Percentiles rank a stretch among this genome's conserved stretches.
phyloP scores from a whole-genome alignment of 1,140 invertebrate genomes.

The Physella acuta region DNA sequence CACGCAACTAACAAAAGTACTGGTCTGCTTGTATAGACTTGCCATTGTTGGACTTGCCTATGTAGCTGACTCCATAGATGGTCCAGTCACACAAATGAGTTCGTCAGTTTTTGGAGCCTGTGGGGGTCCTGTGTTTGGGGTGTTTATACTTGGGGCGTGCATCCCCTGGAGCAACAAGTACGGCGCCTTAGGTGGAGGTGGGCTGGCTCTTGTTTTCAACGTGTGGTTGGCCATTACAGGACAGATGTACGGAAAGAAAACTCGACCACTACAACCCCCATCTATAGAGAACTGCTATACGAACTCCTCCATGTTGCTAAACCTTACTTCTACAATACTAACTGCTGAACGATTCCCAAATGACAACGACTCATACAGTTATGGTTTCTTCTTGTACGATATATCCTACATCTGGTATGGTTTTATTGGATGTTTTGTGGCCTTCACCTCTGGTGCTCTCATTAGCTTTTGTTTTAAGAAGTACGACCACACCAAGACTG shows the following conservation, averaged over 20 bases:
- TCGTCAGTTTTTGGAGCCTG: constrained; percentile 78
- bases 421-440: neutral
- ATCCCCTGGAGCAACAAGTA: constrained; percentile 69
- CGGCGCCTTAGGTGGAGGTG: neutral
- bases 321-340: no score
- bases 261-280: neutral
- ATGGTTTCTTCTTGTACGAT: constrained; percentile 10
- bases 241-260: constrained; percentile 5
- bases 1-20: no score
- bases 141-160: constrained; percentile 74
- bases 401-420: constrained; percentile 19
- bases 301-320: neutral
- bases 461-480: neutral
- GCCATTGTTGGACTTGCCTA: constrained; percentile 37
- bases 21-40: no score
- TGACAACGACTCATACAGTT: neutral
- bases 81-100: constrained; percentile 73
- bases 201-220: neutral
- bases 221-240: neutral
- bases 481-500: no score
- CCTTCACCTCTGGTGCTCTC: neutral
- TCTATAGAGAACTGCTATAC: neutral
- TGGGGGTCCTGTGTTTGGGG: constrained; percentile 65
- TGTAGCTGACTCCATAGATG: constrained; percentile 77
- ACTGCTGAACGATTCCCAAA: no score